phyloP scores from a whole-genome alignment of 2,888 invertebrate species.

The Leistus spinibarbis region DNA sequence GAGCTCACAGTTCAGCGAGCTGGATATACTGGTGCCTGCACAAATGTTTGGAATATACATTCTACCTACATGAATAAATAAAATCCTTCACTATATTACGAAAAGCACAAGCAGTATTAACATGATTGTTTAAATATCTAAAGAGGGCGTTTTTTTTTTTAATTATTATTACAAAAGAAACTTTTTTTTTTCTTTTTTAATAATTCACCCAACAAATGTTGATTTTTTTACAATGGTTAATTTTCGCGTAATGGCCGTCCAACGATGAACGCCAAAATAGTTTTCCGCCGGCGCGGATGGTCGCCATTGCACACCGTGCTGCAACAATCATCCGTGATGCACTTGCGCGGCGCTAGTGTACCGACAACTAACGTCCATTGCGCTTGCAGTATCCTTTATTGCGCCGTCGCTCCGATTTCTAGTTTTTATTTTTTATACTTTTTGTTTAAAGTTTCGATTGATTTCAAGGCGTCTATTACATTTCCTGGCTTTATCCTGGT shows the following conservation, averaged over 20 bases:
- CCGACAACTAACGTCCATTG: neutral
- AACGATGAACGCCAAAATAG: neutral
- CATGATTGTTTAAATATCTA: too few species aligned
- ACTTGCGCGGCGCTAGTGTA: conserved; percentile 22
- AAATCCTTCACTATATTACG: too few species aligned
- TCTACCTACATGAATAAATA: too few species aligned
- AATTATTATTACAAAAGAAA: neutral
- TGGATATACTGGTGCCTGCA: too few species aligned
- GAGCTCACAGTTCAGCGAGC: too few species aligned
- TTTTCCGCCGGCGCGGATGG: neutral
- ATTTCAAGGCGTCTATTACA: conserved; percentile 37
- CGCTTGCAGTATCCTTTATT: conserved; percentile 21
- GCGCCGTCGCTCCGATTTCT: conserved; percentile 36
- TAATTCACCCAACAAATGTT: too few species aligned
- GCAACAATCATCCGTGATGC: conserved; percentile 21
- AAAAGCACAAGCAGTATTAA: too few species aligned
- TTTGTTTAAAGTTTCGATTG: conserved; percentile 39
- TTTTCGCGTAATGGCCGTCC: neutral
- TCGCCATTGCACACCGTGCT: conserved; percentile 25
- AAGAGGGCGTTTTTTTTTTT: too few species aligned
- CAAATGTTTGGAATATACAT: too few species aligned
- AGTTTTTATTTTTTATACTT: conserved; percentile 37
- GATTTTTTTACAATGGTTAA: neutral
- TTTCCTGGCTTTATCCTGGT: conserved; percentile 21
- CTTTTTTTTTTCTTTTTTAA: neutral